Evolutionary conservation across 1,140 invertebrate genomes (phyloP).

Genomic region (Gerris buenoi): DNA sequence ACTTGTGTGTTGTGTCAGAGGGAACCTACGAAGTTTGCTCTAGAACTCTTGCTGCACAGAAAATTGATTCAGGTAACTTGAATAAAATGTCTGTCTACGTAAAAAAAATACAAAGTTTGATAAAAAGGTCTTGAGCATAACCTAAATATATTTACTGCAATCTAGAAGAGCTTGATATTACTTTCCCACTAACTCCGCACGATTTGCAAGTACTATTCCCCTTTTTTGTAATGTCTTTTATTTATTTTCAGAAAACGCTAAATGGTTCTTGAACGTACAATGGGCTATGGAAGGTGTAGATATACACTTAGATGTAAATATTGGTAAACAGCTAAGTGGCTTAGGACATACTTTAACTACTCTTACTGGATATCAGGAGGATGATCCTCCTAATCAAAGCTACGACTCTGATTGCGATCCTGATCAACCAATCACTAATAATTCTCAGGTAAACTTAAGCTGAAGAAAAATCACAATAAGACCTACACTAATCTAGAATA

Average conservation of each 20-base stretch:
- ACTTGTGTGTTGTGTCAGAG: conserved; percentile 91
- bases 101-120: too few relatives aligned
- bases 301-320: conserved; percentile 87
- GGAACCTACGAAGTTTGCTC: conserved; percentile 96
- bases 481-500: too few relatives aligned
- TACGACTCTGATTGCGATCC: conserved; percentile 60
- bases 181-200: too few relatives aligned
- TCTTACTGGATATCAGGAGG: conserved; percentile 67
- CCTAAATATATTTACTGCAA: too few relatives aligned
- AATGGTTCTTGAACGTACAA: conserved; percentile 93
- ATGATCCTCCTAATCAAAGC: conserved; percentile 48
- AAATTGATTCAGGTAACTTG: conserved; percentile 39
- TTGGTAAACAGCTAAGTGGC: conserved; percentile 86
- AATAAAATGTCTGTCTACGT: too few relatives aligned
- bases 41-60: conserved; percentile 65
- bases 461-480: too few relatives aligned
- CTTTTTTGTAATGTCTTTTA: too few relatives aligned
- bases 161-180: too few relatives aligned
- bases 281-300: conserved; percentile 99
- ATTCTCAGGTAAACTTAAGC: too few relatives aligned
- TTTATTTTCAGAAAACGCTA: conserved; percentile 62
- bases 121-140: too few relatives aligned
- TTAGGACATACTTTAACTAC: conserved; percentile 89
- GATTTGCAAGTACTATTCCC: too few relatives aligned
- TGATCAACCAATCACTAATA: conserved; percentile 28